Base-by-base conservation (phyloP, 2,888 invertebrate genomes). In the Caenorhabditis virilis region DNA sequence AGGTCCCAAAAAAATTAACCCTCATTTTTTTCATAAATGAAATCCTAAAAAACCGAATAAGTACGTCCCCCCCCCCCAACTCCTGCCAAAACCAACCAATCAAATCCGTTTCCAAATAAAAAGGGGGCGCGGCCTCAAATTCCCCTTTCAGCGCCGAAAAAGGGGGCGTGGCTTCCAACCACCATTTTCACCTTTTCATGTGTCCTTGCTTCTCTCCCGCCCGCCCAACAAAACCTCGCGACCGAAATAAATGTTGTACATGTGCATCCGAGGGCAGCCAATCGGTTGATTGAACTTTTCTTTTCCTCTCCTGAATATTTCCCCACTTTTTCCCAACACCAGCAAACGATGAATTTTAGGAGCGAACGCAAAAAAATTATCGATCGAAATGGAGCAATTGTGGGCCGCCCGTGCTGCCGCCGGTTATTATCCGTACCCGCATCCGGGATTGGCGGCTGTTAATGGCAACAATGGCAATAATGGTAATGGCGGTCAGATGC, bases 261-360 rank as follows among this genome's bases (percentile, higher is more conserved):
- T 58, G 61, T 42, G 60, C 65, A 65, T 39, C 48, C 50, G 45
- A 50, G 65, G 53, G 65, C 65, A 58, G 58, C 65, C 59, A 56
- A 51, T 49, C 59, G 65, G 65, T 65, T 65, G 65, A 65, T 52
- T 59, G 59, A 51, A 38, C 30, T 27, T 45, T n/a, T n/a, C n/a
- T n/a, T n/a, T n/a, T n/a, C n/a, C n/a, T n/a, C n/a, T n/a, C n/a
- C n/a, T n/a, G n/a, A n/a, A n/a, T n/a, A n/a, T n/a, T n/a, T n/a
- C n/a, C n/a, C 30, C 20, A 20, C 22, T 26, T 22, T 18, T 42
- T 18, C 43, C 18, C n/a, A 23, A 27, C 18, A 27, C 6, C 9
- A 7, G n/a, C n/a, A n/a, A n/a, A n/a, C n/a, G n/a, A n/a, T n/a
- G n/a, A n/a, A n/a, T n/a, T n/a, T n/a, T n/a, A n/a, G n/a, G n/a